phyloP scores from a whole-genome alignment of 2,797 vertebrate species.

The Esox lucius region DNA sequence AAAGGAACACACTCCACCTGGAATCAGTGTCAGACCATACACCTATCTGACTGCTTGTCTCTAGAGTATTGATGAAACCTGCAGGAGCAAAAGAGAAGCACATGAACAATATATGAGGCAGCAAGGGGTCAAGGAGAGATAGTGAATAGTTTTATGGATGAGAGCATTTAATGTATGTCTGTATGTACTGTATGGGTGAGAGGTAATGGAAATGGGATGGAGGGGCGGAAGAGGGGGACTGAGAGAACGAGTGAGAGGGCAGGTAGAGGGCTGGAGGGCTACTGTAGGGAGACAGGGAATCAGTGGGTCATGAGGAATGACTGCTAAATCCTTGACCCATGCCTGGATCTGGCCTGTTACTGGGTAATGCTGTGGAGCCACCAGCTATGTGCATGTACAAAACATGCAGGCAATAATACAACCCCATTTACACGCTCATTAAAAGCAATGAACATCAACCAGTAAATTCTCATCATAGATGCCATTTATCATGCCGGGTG shows the following conservation, averaged over 20 bases:
- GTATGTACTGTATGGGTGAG: background rate
- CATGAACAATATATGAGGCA: conserved; percentile 17
- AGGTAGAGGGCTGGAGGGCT: background rate
- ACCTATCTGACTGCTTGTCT: conserved; percentile 2
- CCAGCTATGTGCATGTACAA: background rate
- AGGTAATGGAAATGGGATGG: conserved; percentile 21
- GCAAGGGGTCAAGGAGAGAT: background rate
- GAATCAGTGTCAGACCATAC: conserved; percentile 34
- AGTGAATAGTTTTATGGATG: background rate
- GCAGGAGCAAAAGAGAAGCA: background rate
- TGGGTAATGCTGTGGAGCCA: background rate
- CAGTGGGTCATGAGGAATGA: background rate
- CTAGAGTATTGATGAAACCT: background rate
- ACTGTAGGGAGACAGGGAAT: background rate
- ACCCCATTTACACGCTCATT: background rate
- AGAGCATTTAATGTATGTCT: background rate
- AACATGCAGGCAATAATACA: conserved; percentile 1
- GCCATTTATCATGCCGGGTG: background rate
- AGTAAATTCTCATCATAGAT: background rate
- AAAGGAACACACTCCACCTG: conserved; percentile 12
- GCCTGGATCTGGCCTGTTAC: conserved; percentile 3
- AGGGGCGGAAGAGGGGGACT: background rate
- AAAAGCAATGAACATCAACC: conserved; percentile 9
- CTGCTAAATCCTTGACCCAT: background rate
- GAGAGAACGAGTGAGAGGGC: background rate